Evolutionary conservation across 2,888 invertebrate species (phyloP).

Genomic region (Sclerodermus sp.): DNA sequence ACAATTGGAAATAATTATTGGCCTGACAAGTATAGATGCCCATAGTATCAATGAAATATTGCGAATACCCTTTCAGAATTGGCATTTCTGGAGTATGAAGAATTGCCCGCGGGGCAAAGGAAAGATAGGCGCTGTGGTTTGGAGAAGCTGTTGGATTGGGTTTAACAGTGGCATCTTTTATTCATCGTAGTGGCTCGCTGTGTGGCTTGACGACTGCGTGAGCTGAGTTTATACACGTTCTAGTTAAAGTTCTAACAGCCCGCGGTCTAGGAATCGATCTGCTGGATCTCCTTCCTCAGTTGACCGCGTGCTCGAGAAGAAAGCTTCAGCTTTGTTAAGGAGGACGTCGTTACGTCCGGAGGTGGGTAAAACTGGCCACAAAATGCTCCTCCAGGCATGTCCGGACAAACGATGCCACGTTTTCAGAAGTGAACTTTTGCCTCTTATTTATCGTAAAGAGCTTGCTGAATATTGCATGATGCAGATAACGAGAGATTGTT

Average conservation of each 20-base stretch:
- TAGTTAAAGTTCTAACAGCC: constrained; percentile 48
- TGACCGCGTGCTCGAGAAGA: constrained; percentile 19
- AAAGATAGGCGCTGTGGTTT: constrained; percentile 26
- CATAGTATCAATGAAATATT: background rate
- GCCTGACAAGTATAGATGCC: too few species aligned
- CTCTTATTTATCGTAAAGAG: too few species aligned
- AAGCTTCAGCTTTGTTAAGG: constrained; percentile 28
- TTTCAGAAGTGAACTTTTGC: too few species aligned
- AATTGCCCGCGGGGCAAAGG: constrained; percentile 15
- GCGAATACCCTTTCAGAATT: constrained; percentile 10
- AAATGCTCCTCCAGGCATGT: background rate
- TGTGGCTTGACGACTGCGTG: constrained; percentile 48
- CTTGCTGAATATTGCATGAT: too few species aligned
- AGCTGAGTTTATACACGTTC: constrained; percentile 47
- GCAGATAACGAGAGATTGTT: too few species aligned
- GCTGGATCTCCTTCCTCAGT: constrained; percentile 29
- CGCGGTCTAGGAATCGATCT: constrained; percentile 43
- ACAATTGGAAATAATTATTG: too few species aligned
- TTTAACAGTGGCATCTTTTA: constrained; percentile 50
- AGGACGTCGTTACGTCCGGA: constrained; percentile 19
- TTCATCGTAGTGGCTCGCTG: constrained; percentile 43
- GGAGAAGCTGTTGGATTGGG: constrained; percentile 33
- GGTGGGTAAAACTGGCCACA: constrained; percentile 7
- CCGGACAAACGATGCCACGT: too few species aligned
- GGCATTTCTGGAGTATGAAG: constrained; percentile 27